Base-by-base conservation (phyloP, 2,113 vertebrate genomes). In the Spea bombifrons region DNA sequence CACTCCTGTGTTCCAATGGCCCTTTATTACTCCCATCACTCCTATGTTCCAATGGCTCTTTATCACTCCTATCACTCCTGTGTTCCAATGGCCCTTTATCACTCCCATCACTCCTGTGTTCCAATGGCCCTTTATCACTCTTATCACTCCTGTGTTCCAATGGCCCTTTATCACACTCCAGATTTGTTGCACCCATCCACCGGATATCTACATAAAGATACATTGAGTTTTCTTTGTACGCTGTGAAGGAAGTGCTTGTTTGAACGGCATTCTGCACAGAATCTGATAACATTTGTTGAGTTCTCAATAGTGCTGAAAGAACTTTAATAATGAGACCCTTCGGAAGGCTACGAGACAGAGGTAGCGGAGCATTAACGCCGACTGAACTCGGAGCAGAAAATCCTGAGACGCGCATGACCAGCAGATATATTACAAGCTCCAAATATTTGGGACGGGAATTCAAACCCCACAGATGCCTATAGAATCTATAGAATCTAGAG, bases 361-460 rank as follows among this genome's bases (percentile, higher is more conserved):
- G 65, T 76, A 63, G 50, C 43, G 57, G 55, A 63, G 53, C 9
- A 10, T 55, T 66, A 53, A 59, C 16, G 17, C 8, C 5, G 45
- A 66, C 30, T 10, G 52, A 75, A 49, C 48, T 70, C 43, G 43
- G 16, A 69, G 55, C 52, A 17, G 55, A 70, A 70, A 70, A 70
- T 49, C 55, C 55, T 12, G n/a, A 66, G 46, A 71, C 15, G 45
- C 77, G 46, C 45, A 65, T 64, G 69, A 66, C 67, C 76, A 66
- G 63, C 49, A 71, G 49, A 53, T 4, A 53, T 30, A 50, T 30
- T 30, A 50, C 3, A 10, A 17, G 63, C 50, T 68, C 16, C 30
- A 64, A 73, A 3, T 8, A 30, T 47, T 71, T 67, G 47, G 43
- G 66, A 68, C 61, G 71, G 71, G 78, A 74, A 74, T 80, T 68